A percentile compares a stretch with the other conserved stretches of the same genome.
Conservation (phyloP, 2,113 vertebrate species). For the Desmodus rotundus region DNA sequence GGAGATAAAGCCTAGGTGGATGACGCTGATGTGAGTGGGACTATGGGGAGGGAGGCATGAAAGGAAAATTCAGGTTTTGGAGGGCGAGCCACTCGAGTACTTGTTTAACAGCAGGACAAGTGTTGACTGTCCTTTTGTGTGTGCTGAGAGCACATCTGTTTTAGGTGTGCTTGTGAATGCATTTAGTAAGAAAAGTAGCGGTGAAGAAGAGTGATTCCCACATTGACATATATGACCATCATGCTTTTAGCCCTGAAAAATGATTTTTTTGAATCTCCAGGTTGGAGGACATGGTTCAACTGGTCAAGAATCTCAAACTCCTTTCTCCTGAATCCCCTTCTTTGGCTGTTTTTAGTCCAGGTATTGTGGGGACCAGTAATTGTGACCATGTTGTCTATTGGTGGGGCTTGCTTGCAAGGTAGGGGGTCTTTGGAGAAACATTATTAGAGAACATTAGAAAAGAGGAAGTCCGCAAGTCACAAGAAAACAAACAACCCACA, state of each 20-base stretch:
- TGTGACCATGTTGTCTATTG: neutral
- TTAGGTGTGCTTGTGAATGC: neutral
- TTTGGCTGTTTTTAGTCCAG: neutral
- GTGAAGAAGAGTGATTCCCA: neutral
- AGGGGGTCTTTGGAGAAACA: neutral
- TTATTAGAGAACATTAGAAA: neutral
- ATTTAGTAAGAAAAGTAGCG: neutral
- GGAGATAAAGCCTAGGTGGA: neutral
- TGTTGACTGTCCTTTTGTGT: neutral
- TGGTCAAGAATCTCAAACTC: neutral
- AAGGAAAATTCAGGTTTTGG: no score
- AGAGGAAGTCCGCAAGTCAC: neutral
- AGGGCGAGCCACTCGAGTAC: neutral
- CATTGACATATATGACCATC: accelerated
- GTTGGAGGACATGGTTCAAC: neutral
- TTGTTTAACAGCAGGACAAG: neutral
- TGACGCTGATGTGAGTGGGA: neutral
- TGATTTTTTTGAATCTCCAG: neutral
- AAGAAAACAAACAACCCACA: neutral
- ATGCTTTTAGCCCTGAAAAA: neutral
- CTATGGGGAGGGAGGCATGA: accelerated
- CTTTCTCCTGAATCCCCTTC: neutral
- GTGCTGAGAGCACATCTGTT: neutral
- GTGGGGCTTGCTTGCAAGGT: neutral
- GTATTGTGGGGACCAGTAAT: neutral